phyloP scores from a whole-genome alignment of 2,888 invertebrate species.

The Parnassius smintheus region DNA sequence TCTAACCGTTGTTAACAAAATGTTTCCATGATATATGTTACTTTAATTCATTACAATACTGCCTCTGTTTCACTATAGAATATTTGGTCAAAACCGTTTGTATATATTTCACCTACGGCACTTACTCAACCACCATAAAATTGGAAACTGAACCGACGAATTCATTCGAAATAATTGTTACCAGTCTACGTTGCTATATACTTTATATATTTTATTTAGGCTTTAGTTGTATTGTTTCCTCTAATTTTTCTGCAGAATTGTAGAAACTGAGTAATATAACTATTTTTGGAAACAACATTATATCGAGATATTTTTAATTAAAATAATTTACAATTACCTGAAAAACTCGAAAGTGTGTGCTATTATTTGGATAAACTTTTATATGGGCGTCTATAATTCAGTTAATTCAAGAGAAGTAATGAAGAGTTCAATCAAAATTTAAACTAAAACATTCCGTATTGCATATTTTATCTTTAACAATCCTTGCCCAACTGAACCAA shows the following conservation, averaged over 20 bases:
- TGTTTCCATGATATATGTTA: background rate
- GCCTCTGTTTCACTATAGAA: conserved; percentile 18
- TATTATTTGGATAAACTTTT: too few relatives aligned
- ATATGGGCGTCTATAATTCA: conserved; percentile 29
- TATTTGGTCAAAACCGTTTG: conserved; percentile 31
- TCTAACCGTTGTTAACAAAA: too few relatives aligned
- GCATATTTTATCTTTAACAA: conserved; percentile 81
- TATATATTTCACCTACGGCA: conserved; percentile 41
- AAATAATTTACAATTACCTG: too few relatives aligned
- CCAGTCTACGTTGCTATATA: conserved; percentile 38
- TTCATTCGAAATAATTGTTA: conserved; percentile 55
- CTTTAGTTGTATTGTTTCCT: conserved; percentile 10
- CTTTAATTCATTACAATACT: conserved; percentile 18
- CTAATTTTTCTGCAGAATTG: background rate
- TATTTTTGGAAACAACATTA: too few relatives aligned
- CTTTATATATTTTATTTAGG: conserved; percentile 25
- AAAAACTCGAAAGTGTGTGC: too few relatives aligned
- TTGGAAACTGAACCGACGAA: conserved; percentile 66
- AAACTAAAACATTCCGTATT: conserved; percentile 74
- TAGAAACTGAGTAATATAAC: too few relatives aligned
- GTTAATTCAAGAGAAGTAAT: conserved; percentile 56
- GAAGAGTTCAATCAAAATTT: conserved; percentile 76
- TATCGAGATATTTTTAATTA: too few relatives aligned
- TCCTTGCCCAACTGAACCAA: conserved; percentile 75
- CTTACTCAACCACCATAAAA: conserved; percentile 77